Conservation (phyloP, 2,888 invertebrate genomes). For the Temnothorax rugatulus region DNA sequence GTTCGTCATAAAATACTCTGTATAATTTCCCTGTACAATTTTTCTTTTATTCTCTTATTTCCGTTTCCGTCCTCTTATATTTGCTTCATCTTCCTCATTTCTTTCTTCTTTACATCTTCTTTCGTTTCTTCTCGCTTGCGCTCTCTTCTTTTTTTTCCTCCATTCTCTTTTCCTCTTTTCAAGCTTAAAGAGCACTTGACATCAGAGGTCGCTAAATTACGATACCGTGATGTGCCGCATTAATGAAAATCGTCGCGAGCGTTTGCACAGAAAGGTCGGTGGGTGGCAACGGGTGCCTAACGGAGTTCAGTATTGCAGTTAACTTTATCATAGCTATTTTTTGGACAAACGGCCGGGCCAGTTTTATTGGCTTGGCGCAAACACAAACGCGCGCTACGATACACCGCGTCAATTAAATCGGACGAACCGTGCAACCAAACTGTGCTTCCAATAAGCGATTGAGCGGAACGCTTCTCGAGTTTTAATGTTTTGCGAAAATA, state of each 20-base stretch:
- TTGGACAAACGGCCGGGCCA: constrained; percentile 28
- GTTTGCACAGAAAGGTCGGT: constrained; percentile 28
- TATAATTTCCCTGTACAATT: not conserved
- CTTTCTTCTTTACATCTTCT: not conserved
- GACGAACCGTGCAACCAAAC: constrained; percentile 24
- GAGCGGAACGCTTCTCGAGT: constrained; percentile 10
- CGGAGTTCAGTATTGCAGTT: constrained; percentile 33
- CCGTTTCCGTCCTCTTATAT: not conserved
- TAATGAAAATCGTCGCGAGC: constrained; percentile 46
- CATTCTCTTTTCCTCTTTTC: not conserved
- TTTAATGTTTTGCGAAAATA: constrained; percentile 38
- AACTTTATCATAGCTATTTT: constrained; percentile 41
- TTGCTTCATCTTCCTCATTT: not conserved
- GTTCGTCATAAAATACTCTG: not conserved
- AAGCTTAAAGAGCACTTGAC: not conserved
- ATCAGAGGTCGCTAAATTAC: constrained; percentile 23
- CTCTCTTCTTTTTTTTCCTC: not conserved
- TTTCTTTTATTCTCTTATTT: constrained; percentile 1
- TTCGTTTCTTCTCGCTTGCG: not conserved
- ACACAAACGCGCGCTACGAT: constrained; percentile 13
- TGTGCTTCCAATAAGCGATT: constrained; percentile 32
- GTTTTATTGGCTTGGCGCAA: constrained; percentile 43
- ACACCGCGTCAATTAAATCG: constrained; percentile 44
- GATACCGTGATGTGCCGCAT: not conserved
- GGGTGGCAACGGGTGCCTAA: constrained; percentile 6